Percentiles rank a stretch among this genome's conserved stretches.
Evolutionary conservation across 1,140 invertebrate species (phyloP).

Genomic region (Calephelis virginiensis): DNA sequence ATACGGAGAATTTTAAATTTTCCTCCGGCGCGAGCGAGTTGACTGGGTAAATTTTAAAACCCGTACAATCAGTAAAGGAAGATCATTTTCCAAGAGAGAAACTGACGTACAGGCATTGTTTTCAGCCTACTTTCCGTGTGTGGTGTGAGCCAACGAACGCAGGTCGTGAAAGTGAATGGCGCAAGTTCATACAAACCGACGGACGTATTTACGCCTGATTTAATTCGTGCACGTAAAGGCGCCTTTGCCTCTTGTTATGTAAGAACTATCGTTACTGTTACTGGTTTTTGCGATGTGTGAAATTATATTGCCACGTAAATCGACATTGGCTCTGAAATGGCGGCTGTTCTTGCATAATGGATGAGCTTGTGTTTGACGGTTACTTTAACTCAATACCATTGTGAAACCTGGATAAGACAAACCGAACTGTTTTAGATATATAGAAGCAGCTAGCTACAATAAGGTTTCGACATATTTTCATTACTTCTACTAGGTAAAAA

Average conservation of each 20-base stretch:
- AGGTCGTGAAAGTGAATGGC: slow-evolving; percentile 71
- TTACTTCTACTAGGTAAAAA: too few species aligned
- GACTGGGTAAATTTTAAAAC: slow-evolving; percentile 15
- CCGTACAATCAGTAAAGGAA: slow-evolving; percentile 43
- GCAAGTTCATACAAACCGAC: slow-evolving; percentile 46
- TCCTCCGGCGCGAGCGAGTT: neutral
- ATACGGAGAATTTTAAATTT: too few species aligned
- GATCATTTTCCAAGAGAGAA: slow-evolving; percentile 67
- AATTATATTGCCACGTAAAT: slow-evolving; percentile 4
- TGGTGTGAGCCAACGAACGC: slow-evolving; percentile 41
- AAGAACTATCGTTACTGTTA: slow-evolving; percentile 16
- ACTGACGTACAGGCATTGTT: slow-evolving; percentile 65
- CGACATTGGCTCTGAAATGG: slow-evolving; percentile 5
- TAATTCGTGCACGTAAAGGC: slow-evolving; percentile 53
- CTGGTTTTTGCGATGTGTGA: slow-evolving; percentile 7
- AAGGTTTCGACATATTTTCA: too few species aligned
- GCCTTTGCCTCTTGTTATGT: slow-evolving; percentile 18
- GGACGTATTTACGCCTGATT: slow-evolving; percentile 60
- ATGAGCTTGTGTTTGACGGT: too few species aligned
- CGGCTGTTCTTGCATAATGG: neutral
- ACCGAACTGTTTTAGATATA: too few species aligned
- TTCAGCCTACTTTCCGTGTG: slow-evolving; percentile 67
- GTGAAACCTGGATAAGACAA: too few species aligned
- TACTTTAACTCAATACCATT: too few species aligned
- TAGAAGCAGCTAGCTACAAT: too few species aligned